Evolutionary conservation across 2,888 invertebrate genomes (phyloP), one percentile per base, ranked within the genome.

Genomic region (Apocheima hispidaria): DNA sequence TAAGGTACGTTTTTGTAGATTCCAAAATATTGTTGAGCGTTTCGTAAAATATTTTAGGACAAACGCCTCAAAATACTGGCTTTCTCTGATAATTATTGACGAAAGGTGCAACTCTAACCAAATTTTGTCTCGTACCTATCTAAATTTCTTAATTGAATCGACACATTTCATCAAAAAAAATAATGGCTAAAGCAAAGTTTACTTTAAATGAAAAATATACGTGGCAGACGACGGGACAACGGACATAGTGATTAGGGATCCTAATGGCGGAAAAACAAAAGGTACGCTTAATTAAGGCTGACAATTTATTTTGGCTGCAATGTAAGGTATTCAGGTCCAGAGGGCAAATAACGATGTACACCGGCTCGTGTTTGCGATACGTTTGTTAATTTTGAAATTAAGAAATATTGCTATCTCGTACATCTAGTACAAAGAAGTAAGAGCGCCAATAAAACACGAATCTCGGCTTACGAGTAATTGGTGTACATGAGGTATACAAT

Each of bases 201-300:
- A 49, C 36, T 43, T 50, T 35, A 43, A 55, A 60, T 51, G 26
- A 50, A 62, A 57, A 56, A 55, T 55, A 55, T 48, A 94, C 94
- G 74, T 98, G 97, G 97, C 94, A 96, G 41, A 91, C 97, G 56
- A 97, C 97, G 89, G 97, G 97, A 82, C 96, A 49, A 93, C 90
- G 69, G 95, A 95, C 79, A 95, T 96, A 72, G 93, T 96, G 67
- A 90, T 96, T 70, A 95, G 95, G 80, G 95, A 95, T 77, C 93
- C 93, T 57, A 82, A 88, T 53, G 95, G 94, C 68, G 87, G 91
- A 40, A 94, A 94, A 80, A 93, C 88, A 52, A 84, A 92, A 79
- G 93, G 94, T 94, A 82, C 77, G 76, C 69, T 57, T 59, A 60
- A 63, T 55, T 72, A 66, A 66, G 61, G 59, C 64, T 66, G 70